These are phyloP conservation scores for Vesta saturnalis DNA, from an alignment of 2,888 invertebrate species.

Conservation along the genomic window DNA sequence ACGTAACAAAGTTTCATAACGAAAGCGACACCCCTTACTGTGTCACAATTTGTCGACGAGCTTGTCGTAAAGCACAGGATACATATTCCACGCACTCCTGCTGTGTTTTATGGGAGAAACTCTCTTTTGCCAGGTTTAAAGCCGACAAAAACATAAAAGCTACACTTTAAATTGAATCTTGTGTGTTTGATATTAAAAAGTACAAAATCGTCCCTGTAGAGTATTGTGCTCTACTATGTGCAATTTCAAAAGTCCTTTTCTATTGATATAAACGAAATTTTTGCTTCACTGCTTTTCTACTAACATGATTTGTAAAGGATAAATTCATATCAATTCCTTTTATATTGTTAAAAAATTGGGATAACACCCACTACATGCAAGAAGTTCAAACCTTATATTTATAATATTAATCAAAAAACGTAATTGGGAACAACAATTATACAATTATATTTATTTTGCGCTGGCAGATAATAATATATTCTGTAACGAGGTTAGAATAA, in stretches of 20 bases:
- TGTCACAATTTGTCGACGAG: constrained; percentile 31
- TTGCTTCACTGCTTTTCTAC: neutral
- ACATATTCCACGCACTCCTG: constrained; percentile 27
- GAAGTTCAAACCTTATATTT: too few relatives aligned
- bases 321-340: too few relatives aligned
- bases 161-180: constrained; percentile 27
- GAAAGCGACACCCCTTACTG: constrained; percentile 25
- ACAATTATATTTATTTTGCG: too few relatives aligned
- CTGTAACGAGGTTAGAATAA: too few relatives aligned
- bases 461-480: too few relatives aligned
- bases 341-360: too few relatives aligned
- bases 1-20: constrained; percentile 24
- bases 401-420: too few relatives aligned
- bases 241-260: neutral
- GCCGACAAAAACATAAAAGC: constrained; percentile 26
- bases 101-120: constrained; percentile 29
- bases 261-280: neutral
- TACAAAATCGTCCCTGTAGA: neutral
- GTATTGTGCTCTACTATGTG: neutral
- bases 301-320: neutral
- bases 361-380: too few relatives aligned
- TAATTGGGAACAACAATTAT: too few relatives aligned
- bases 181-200: constrained; percentile 24
- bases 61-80: constrained; percentile 22
- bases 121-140: constrained; percentile 23